Conservation (phyloP, 2,888 invertebrate species). For the Platycheirus rosarum region DNA sequence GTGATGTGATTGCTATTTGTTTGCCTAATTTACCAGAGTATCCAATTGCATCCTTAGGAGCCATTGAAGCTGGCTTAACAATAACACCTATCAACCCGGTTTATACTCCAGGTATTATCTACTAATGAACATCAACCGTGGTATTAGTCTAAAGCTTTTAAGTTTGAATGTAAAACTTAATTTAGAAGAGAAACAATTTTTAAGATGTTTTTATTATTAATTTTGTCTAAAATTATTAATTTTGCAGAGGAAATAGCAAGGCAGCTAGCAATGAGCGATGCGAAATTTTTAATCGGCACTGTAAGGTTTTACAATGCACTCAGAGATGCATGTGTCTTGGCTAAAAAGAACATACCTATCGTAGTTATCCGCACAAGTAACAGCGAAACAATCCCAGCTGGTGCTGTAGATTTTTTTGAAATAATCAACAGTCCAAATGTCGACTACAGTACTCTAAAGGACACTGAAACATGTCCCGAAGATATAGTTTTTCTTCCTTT, state of each 20-base stretch:
- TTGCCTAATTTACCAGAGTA: constrained; percentile 91
- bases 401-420: constrained; percentile 86
- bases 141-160: too few relatives aligned
- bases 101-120: constrained; percentile 88
- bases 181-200: too few relatives aligned
- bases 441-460: constrained; percentile 83
- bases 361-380: constrained; percentile 83
- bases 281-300: constrained; percentile 86
- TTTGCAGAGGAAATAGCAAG: constrained; percentile 88
- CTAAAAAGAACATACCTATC: constrained; percentile 83
- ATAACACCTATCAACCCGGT: constrained; percentile 89
- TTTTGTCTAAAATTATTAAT: too few relatives aligned
- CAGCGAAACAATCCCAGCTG: constrained; percentile 84
- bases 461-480: constrained; percentile 83
- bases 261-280: constrained; percentile 85
- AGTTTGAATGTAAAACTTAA: too few relatives aligned
- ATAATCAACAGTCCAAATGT: constrained; percentile 83
- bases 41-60: constrained; percentile 86
- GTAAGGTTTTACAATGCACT: constrained; percentile 84
- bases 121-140: too few relatives aligned
- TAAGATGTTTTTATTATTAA: too few relatives aligned
- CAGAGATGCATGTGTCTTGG: constrained; percentile 82
- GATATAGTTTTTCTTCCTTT: constrained; percentile 89
- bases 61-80: constrained; percentile 87
- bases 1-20: constrained; percentile 88